These are phyloP conservation scores for Resseliella maxima DNA, from an alignment of 2,888 invertebrate genomes.

Conservation along the genomic window DNA sequence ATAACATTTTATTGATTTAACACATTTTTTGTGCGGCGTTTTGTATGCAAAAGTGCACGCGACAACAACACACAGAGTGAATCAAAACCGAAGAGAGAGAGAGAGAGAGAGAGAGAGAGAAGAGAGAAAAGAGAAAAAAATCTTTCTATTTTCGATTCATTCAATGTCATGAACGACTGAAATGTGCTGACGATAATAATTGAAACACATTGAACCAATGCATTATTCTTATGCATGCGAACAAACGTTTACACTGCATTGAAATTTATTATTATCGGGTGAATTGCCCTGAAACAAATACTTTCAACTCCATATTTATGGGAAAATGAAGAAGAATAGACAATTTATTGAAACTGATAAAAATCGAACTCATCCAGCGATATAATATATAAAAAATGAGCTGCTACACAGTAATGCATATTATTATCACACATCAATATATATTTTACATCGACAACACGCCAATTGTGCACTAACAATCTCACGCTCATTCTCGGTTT, in stretches of 20 bases:
- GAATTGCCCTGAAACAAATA: not conserved
- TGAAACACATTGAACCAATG: slow-evolving; percentile 25
- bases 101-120: not conserved
- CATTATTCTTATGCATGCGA: not conserved
- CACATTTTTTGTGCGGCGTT: not conserved
- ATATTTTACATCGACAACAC: not conserved
- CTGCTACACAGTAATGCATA: not conserved
- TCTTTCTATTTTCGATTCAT: not conserved
- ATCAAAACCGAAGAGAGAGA: not conserved
- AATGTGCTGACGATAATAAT: slow-evolving; percentile 48
- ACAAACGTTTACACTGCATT: not conserved
- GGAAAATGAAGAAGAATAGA: slow-evolving; percentile 44
- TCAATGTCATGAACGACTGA: not conserved
- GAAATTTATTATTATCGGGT: slow-evolving; percentile 20
- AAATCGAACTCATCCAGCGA: not conserved
- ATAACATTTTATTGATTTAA: slow-evolving; percentile 51
- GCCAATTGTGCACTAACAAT: not conserved
- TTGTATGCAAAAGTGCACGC: not conserved
- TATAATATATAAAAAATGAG: not conserved
- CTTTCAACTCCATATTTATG: not conserved
- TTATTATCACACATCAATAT: slow-evolving; percentile 46
- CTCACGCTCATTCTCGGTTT: not conserved
- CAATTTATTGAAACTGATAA: slow-evolving; percentile 33
- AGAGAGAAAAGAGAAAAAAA: not conserved
- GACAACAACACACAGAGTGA: not conserved